Percentiles rank a stretch among this genome's conserved stretches.
Evolutionary conservation across 1,140 invertebrate species (phyloP).

Genomic region (Vanessa tameamea): DNA sequence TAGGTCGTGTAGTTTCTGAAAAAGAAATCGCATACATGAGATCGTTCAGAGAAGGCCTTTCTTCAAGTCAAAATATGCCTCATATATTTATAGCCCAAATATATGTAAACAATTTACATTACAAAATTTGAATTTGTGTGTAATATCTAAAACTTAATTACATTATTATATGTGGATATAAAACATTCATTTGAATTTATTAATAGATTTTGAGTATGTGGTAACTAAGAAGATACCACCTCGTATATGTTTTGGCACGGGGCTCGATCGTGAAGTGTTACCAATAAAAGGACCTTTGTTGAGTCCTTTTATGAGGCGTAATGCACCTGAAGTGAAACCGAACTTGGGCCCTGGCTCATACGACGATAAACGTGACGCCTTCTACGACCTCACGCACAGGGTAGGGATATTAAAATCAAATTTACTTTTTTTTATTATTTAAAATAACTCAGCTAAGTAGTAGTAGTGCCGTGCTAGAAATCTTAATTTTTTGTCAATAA

Average conservation of each 20-base stretch:
- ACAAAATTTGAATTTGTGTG: too few relatives aligned
- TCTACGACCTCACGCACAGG: constrained; percentile 62
- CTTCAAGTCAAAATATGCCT: too few relatives aligned
- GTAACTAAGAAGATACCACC: constrained; percentile 64
- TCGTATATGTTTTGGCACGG: constrained; percentile 71
- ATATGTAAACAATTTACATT: too few relatives aligned
- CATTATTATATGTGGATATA: not conserved
- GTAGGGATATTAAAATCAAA: constrained; percentile 37
- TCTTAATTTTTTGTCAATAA: too few relatives aligned
- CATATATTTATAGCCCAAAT: too few relatives aligned
- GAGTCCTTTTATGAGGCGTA: constrained; percentile 72
- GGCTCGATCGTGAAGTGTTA: constrained; percentile 59
- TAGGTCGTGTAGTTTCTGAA: too few relatives aligned
- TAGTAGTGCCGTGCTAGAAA: too few relatives aligned
- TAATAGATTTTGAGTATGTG: constrained; percentile 71
- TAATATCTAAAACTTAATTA: too few relatives aligned
- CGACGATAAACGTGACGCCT: constrained; percentile 56
- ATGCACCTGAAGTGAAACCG: constrained; percentile 48
- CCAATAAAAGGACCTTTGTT: constrained; percentile 61
- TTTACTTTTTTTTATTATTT: not conserved
- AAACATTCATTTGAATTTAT: constrained; percentile 19
- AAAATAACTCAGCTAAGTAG: too few relatives aligned
- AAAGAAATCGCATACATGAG: too few relatives aligned
- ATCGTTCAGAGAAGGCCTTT: too few relatives aligned
- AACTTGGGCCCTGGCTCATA: constrained; percentile 62